These are phyloP conservation scores for Choloepus didactylus DNA, from an alignment of 2,797 vertebrate genomes.

Conservation along the genomic window DNA sequence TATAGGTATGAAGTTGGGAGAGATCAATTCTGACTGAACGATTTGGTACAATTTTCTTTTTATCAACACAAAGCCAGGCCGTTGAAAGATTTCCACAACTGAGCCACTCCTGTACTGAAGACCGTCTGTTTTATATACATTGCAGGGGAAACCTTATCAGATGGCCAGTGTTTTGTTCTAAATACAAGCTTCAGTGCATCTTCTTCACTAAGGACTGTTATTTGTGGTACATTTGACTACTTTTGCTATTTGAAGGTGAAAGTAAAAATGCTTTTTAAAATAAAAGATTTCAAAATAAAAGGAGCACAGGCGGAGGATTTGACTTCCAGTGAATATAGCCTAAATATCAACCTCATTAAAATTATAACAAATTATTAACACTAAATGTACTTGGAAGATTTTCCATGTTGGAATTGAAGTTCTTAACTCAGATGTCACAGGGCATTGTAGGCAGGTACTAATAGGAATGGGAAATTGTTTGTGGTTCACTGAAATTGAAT, in stretches of 20 bases:
- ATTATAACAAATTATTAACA: not conserved
- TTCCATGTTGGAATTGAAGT: not conserved
- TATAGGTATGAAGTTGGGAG: not conserved
- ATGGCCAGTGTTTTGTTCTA: not conserved
- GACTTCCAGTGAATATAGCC: not conserved
- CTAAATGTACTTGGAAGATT: not conserved
- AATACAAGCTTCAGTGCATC: not conserved
- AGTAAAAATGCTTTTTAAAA: not conserved
- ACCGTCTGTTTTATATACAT: not conserved
- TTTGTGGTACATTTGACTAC: not conserved
- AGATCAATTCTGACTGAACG: constrained; percentile 38
- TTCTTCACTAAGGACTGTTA: not conserved
- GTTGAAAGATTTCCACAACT: constrained; percentile 37
- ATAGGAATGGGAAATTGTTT: not conserved
- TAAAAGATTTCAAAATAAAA: not conserved
- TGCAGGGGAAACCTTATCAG: constrained; percentile 10
- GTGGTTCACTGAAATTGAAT: not conserved
- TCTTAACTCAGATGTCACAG: not conserved
- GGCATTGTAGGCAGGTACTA: not conserved
- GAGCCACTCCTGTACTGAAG: not conserved
- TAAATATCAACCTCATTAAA: not conserved
- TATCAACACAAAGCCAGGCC: constrained; percentile 4
- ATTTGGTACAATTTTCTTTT: not conserved
- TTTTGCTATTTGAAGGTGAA: constrained; percentile 10
- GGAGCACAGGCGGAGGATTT: not conserved